Conservation (phyloP, 2,888 invertebrate species). For the Adelognathus sp. region DNA sequence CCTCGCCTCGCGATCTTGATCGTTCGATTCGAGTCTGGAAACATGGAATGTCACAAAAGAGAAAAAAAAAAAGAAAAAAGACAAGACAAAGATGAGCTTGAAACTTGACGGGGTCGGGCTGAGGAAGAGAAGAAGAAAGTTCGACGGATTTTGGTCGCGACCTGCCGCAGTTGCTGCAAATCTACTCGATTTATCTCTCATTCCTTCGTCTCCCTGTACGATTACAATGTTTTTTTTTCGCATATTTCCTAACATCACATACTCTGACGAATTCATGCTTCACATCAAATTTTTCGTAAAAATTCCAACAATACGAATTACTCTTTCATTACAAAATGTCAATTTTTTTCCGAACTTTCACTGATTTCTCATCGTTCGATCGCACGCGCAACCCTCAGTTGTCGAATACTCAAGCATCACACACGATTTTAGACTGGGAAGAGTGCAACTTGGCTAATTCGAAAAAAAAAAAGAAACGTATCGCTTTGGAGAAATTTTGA, state of each 20-base stretch:
- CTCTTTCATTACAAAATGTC: not conserved
- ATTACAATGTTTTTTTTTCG: conserved; percentile 26
- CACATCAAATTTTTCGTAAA: conserved; percentile 6
- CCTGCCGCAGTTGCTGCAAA: conserved; percentile 39
- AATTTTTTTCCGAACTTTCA: not conserved
- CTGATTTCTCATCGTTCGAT: conserved; percentile 17
- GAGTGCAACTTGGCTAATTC: conserved; percentile 71
- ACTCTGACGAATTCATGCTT: conserved; percentile 62
- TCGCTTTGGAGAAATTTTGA: conserved; percentile 77
- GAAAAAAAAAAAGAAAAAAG: conserved; percentile 72
- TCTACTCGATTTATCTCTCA: conserved; percentile 5
- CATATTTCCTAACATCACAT: conserved; percentile 74
- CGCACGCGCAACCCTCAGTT: conserved; percentile 58
- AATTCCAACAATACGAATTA: conserved; percentile 21
- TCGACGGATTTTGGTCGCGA: conserved; percentile 45
- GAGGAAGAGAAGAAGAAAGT: conserved; percentile 19
- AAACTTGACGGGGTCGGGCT: not conserved
- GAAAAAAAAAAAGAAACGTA: conserved; percentile 59
- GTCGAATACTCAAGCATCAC: conserved; percentile 74
- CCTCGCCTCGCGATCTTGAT: conserved; percentile 26
- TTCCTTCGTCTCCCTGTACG: not conserved
- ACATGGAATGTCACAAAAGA: conserved; percentile 77
- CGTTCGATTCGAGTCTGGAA: conserved; percentile 69
- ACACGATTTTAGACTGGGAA: conserved; percentile 70
- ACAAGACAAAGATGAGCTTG: conserved; percentile 57